These are phyloP conservation scores for Brachionus calyciflorus DNA, from an alignment of 1,140 invertebrate species.

Conservation along the genomic window DNA sequence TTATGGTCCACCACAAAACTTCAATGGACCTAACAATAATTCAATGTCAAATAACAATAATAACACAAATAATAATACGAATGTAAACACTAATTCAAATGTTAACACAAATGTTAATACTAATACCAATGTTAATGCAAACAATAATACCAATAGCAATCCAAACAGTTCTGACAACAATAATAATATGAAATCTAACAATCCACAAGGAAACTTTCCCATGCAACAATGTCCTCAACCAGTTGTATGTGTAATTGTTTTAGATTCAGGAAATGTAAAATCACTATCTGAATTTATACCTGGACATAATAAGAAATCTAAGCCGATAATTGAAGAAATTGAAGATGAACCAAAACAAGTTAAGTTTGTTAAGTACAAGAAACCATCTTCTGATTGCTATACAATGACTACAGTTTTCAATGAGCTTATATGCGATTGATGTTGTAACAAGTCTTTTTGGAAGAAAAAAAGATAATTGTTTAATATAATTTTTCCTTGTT, in stretches of 20 bases:
- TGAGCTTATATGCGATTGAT: not conserved
- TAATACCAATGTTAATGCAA: too few relatives aligned
- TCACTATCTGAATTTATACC: not conserved
- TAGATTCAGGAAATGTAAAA: not conserved
- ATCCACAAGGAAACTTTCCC: not conserved
- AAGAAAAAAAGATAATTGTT: too few relatives aligned
- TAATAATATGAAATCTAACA: too few relatives aligned
- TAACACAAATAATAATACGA: too few relatives aligned
- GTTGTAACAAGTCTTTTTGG: too few relatives aligned
- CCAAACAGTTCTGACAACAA: too few relatives aligned
- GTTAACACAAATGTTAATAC: too few relatives aligned
- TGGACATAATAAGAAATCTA: not conserved
- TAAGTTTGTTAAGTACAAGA: not conserved
- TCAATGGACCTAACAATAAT: not conserved
- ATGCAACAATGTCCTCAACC: not conserved
- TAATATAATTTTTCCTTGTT: too few relatives aligned
- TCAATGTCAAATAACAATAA: too few relatives aligned
- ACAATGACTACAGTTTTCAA: slow-evolving; percentile 9
- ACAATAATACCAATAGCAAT: too few relatives aligned
- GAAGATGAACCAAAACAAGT: not conserved
- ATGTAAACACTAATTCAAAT: too few relatives aligned
- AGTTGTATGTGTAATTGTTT: slow-evolving; percentile 20
- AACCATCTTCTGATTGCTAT: not conserved
- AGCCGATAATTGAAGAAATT: not conserved
- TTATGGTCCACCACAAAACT: too few relatives aligned